Evolutionary conservation across 53 echinoderm and acorn worm species (phyloP).

Genomic region (Arbacia lixula): DNA sequence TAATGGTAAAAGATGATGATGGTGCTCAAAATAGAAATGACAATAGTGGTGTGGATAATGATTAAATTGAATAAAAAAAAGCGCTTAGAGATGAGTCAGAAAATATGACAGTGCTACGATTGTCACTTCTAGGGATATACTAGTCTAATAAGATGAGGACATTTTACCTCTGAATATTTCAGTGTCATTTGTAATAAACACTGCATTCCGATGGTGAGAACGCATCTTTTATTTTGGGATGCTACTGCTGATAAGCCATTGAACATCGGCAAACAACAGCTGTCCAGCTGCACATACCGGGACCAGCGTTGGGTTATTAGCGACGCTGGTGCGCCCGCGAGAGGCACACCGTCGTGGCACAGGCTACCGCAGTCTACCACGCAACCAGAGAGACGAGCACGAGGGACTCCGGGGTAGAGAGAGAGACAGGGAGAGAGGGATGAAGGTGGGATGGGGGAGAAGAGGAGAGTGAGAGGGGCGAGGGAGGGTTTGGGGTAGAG

Average conservation of each 20-base stretch:
- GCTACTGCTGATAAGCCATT: slow-evolving; percentile 58
- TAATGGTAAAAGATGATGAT: too few relatives aligned
- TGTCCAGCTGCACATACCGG: slow-evolving; percentile 56
- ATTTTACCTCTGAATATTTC: too few relatives aligned
- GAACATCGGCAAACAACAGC: slow-evolving; percentile 49
- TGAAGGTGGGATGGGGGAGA: neutral
- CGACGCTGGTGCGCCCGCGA: slow-evolving; percentile 51
- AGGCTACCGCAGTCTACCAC: slow-evolving; percentile 43
- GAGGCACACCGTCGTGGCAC: slow-evolving; percentile 35
- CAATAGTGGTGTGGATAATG: too few relatives aligned
- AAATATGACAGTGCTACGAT: too few relatives aligned
- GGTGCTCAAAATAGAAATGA: too few relatives aligned
- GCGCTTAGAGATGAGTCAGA: too few relatives aligned
- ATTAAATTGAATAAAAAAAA: too few relatives aligned
- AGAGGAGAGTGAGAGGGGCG: neutral
- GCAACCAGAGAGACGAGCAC: slow-evolving; percentile 46
- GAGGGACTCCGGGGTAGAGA: slow-evolving; percentile 33
- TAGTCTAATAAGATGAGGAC: too few relatives aligned
- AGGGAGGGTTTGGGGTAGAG: neutral
- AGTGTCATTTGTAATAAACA: too few relatives aligned
- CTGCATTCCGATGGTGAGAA: slow-evolving; percentile 11
- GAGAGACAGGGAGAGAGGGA: neutral
- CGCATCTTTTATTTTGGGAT: slow-evolving; percentile 45
- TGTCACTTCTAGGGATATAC: too few relatives aligned
- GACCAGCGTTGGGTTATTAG: slow-evolving; percentile 56